Conservation (phyloP, 2,113 vertebrate species). For the Clinocottus analis region DNA sequence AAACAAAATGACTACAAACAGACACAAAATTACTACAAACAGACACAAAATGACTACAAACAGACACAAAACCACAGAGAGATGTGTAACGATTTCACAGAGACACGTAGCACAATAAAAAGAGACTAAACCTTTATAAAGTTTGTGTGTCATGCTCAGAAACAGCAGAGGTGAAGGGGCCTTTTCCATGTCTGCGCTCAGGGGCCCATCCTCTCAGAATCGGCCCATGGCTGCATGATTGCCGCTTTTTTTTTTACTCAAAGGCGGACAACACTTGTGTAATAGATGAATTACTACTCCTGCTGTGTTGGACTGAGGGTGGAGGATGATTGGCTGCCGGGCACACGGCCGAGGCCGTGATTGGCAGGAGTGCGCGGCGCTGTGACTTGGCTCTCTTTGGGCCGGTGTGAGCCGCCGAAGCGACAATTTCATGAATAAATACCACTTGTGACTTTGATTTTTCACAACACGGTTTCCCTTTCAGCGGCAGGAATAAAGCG, state of each 20-base stretch:
- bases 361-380: neutral
- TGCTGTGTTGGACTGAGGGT: neutral
- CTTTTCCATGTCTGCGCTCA: neutral
- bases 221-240: neutral
- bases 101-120: neutral
- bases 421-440: conserved; percentile 4
- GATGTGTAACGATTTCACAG: too few species aligned
- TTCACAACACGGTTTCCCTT: neutral
- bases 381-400: conserved; percentile 18
- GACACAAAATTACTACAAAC: neutral
- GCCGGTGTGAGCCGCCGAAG: neutral
- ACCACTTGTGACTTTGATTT: neutral
- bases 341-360: neutral
- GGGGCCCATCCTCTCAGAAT: neutral
- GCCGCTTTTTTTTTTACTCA: neutral
- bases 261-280: neutral
- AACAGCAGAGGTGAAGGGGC: too few species aligned
- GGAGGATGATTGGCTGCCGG: neutral
- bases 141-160: too few species aligned
- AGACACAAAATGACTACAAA: too few species aligned
- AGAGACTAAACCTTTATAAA: neutral
- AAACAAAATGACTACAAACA: neutral
- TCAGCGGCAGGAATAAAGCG: neutral
- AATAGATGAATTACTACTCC: neutral
- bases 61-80: neutral